Conservation (phyloP, 2,888 invertebrate species). For the Melitaea athalia region DNA sequence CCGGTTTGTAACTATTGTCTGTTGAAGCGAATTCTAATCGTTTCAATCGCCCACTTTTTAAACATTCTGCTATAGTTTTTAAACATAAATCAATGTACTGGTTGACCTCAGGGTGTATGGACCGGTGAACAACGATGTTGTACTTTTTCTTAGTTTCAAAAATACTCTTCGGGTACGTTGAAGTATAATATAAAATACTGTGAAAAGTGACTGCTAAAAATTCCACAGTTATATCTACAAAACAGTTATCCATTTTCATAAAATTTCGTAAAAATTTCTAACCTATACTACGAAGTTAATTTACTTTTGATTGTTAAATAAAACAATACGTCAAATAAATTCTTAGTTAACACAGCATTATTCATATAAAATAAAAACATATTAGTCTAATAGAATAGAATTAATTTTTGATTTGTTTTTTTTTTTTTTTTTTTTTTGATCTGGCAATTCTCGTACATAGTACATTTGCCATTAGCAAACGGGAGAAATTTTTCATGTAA, state of each 20-base stretch:
- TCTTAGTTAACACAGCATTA: too few species aligned
- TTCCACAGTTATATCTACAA: slow-evolving; percentile 83
- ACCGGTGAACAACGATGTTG: slow-evolving; percentile 82
- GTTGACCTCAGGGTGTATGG: slow-evolving; percentile 85
- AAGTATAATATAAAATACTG: slow-evolving; percentile 81
- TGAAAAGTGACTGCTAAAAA: slow-evolving; percentile 86
- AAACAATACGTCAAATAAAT: too few species aligned
- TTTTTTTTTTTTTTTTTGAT: too few species aligned
- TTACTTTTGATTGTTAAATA: too few species aligned
- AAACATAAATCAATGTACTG: slow-evolving; percentile 83
- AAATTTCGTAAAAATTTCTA: background rate
- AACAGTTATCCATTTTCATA: slow-evolving; percentile 68
- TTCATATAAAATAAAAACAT: too few species aligned
- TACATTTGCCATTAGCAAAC: too few species aligned
- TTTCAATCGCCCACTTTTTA: slow-evolving; percentile 74
- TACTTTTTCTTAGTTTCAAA: slow-evolving; percentile 85
- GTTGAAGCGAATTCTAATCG: slow-evolving; percentile 78
- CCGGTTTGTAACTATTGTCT: slow-evolving; percentile 52
- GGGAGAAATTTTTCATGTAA: too few species aligned
- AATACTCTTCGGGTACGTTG: slow-evolving; percentile 84
- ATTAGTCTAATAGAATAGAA: too few species aligned
- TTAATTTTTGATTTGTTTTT: too few species aligned
- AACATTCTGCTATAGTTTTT: slow-evolving; percentile 74
- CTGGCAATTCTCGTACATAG: too few species aligned
- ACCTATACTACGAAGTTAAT: too few species aligned